These are phyloP conservation scores for Lepidochitona cinerea DNA, from an alignment of 2,888 invertebrate species.

Conservation along the genomic window DNA sequence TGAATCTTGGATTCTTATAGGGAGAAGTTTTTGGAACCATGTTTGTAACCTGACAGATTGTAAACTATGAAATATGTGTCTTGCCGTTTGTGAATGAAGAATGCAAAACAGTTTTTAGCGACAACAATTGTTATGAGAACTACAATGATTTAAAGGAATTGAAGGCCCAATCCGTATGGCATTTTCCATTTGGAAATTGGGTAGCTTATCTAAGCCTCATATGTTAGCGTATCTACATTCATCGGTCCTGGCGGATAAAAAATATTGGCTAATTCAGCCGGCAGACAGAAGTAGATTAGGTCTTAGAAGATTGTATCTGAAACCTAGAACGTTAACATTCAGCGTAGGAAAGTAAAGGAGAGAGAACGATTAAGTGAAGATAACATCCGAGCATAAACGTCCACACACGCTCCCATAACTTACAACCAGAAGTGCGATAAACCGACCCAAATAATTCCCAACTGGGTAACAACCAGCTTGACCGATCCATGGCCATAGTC, in stretches of 20 bases:
- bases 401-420: background rate
- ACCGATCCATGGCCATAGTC: no score
- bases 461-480: no score
- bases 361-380: background rate
- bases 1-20: no score
- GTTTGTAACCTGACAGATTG: no score
- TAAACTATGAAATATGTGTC: no score
- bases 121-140: no score
- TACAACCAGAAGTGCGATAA: background rate
- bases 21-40: no score
- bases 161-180: no score
- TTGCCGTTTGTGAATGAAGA: no score
- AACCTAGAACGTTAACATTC: background rate
- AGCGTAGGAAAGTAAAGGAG: background rate
- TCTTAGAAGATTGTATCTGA: background rate
- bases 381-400: background rate
- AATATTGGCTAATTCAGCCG: background rate
- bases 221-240: background rate
- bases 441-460: background rate
- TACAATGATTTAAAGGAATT: no score
- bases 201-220: background rate
- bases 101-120: no score
- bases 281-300: background rate
- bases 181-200: background rate
- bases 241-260: background rate